Conservation (phyloP, 2,113 vertebrate species). For the Petromus typicus region DNA sequence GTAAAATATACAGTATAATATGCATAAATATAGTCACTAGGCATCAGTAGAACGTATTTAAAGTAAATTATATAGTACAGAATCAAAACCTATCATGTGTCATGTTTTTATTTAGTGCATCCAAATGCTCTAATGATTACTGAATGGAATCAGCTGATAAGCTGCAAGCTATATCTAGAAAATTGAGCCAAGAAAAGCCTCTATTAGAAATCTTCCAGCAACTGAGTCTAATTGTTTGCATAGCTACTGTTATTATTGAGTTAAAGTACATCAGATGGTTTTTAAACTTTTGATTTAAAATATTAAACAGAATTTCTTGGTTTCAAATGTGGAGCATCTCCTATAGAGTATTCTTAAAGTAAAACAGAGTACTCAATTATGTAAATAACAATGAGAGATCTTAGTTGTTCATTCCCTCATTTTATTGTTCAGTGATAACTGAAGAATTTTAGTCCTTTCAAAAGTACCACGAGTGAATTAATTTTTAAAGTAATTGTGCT, state of each 20-base stretch:
- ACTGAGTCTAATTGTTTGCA: slow-evolving; percentile 6
- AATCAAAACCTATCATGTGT: slow-evolving; percentile 6
- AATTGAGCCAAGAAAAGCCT: neutral
- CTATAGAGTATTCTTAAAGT: slow-evolving; percentile 6
- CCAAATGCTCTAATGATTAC: slow-evolving; percentile 25
- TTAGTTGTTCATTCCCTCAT: neutral
- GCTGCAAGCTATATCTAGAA: slow-evolving; percentile 15
- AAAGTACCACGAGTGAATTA: slow-evolving; percentile 14
- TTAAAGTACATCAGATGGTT: slow-evolving; percentile 8
- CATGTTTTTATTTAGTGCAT: slow-evolving; percentile 50
- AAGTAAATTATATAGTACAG: neutral
- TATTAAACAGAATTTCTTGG: neutral
- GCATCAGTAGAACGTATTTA: slow-evolving; percentile 13
- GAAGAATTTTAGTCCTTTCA: slow-evolving; percentile 37
- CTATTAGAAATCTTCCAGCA: slow-evolving; percentile 23
- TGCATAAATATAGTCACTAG: neutral
- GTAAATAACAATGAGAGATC: slow-evolving; percentile 17
- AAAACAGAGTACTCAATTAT: neutral
- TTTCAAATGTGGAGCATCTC: slow-evolving; percentile 20
- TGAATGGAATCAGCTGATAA: slow-evolving; percentile 29
- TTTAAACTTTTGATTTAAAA: slow-evolving; percentile 29
- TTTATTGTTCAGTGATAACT: slow-evolving; percentile 45
- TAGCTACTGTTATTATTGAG: slow-evolving; percentile 26
- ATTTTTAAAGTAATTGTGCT: slow-evolving; percentile 1
- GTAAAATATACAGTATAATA: neutral